phyloP scores from a whole-genome alignment of 1,140 invertebrate genomes.

The Bombyx mandarina region DNA sequence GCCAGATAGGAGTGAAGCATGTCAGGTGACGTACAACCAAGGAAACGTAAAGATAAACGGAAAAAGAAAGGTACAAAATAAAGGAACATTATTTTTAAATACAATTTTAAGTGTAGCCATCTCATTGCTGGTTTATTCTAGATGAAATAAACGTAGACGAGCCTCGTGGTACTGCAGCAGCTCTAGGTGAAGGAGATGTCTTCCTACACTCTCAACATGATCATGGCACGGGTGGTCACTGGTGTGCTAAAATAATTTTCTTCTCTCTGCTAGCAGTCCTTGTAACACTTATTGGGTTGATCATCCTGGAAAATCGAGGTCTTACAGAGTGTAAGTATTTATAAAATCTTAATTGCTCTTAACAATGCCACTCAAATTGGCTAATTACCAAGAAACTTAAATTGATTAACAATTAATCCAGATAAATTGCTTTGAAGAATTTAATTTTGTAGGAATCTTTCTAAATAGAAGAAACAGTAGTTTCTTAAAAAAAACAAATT shows the following conservation, averaged over 20 bases:
- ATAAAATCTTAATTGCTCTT: not conserved
- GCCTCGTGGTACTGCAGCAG: conserved; percentile 48
- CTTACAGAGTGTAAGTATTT: conserved; percentile 79
- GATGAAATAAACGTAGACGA: conserved; percentile 57
- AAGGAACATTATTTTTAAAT: too few relatives aligned
- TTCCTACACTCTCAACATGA: conserved; percentile 84
- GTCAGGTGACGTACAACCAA: conserved; percentile 81
- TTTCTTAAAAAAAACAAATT: too few relatives aligned
- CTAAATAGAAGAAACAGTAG: too few relatives aligned
- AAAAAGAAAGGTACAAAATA: conserved; percentile 76
- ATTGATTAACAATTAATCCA: too few relatives aligned
- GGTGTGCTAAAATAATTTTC: conserved; percentile 87
- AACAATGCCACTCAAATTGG: not conserved
- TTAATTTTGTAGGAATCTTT: too few relatives aligned
- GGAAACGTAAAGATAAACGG: conserved; percentile 80
- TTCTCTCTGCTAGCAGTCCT: conserved; percentile 80
- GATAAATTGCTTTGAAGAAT: too few relatives aligned
- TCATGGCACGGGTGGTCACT: conserved; percentile 80
- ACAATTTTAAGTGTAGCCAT: conserved; percentile 4
- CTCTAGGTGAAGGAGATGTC: conserved; percentile 73
- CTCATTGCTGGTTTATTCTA: conserved; percentile 18
- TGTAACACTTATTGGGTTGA: conserved; percentile 79
- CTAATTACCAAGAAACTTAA: too few relatives aligned
- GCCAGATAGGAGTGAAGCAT: conserved; percentile 67
- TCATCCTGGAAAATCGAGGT: conserved; percentile 84